Percentiles rank a stretch among this genome's conserved stretches.
phyloP scores from a whole-genome alignment of 1,140 invertebrate genomes.

The Ladona fulva region DNA sequence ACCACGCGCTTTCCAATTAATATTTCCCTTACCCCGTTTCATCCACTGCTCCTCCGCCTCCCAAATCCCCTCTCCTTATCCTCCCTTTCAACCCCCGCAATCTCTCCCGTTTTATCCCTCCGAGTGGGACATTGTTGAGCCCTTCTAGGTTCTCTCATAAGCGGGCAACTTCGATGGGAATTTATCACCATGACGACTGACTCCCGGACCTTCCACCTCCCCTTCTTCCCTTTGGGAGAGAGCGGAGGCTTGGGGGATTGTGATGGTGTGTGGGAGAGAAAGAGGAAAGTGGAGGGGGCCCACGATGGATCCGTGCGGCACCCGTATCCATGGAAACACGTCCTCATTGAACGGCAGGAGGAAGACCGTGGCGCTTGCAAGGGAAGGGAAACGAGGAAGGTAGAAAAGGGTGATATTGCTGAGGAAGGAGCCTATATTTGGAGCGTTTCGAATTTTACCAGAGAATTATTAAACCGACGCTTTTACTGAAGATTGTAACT shows the following conservation, averaged over 20 bases:
- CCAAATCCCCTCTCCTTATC: neutral
- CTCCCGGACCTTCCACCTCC: too few relatives aligned
- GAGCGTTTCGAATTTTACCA: too few relatives aligned
- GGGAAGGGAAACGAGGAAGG: too few relatives aligned
- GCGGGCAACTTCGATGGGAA: neutral
- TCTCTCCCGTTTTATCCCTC: neutral
- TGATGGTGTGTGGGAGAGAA: neutral
- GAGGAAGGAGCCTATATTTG: too few relatives aligned
- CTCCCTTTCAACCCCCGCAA: neutral
- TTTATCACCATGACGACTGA: neutral
- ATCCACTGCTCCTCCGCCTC: neutral
- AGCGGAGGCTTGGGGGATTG: neutral
- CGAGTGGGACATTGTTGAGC: neutral
- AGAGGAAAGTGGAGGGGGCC: neutral
- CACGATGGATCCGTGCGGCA: neutral
- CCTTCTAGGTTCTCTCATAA: neutral
- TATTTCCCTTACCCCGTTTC: neutral
- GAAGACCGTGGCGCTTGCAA: too few relatives aligned
- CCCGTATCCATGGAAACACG: neutral
- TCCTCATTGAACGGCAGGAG: neutral
- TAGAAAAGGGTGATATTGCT: too few relatives aligned
- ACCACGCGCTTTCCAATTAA: slow-evolving; percentile 4
- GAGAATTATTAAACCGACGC: too few relatives aligned
- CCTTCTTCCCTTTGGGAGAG: neutral
- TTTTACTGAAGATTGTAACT: too few relatives aligned